Evolutionary conservation across 2,797 vertebrate species (phyloP).

Genomic region (Periparus ater): DNA sequence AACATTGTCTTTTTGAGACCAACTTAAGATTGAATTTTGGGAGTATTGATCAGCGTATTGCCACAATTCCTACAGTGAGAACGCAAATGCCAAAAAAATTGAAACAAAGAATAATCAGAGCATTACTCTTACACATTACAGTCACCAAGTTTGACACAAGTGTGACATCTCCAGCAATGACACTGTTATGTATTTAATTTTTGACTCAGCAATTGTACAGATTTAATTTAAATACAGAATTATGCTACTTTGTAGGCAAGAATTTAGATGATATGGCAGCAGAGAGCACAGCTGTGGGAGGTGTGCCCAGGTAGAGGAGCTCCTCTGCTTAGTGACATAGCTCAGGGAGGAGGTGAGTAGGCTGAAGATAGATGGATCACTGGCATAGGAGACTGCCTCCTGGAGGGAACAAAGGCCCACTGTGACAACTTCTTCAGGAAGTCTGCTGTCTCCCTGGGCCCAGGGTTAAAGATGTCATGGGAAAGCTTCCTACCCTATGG

Average conservation of each 20-base stretch:
- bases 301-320: not conserved
- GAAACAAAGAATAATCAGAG: not conserved
- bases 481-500: not conserved
- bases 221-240: not conserved
- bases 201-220: not conserved
- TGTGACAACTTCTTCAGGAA: not conserved
- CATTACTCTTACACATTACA: not conserved
- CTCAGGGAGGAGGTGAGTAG: not conserved
- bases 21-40: not conserved
- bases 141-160: not conserved
- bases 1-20: not conserved
- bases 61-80: not conserved
- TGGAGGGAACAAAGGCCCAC: not conserved
- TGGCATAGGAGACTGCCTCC: not conserved
- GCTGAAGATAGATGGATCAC: not conserved
- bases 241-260: not conserved
- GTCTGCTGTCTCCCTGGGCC: not conserved
- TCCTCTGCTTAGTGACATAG: not conserved
- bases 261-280: not conserved
- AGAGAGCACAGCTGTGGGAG: not conserved
- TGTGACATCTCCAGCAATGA: not conserved
- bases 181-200: not conserved
- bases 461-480: not conserved
- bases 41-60: not conserved
- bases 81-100: not conserved